Base-by-base conservation (phyloP, 2,113 vertebrate genomes). In the Solenodon paradoxus region DNA sequence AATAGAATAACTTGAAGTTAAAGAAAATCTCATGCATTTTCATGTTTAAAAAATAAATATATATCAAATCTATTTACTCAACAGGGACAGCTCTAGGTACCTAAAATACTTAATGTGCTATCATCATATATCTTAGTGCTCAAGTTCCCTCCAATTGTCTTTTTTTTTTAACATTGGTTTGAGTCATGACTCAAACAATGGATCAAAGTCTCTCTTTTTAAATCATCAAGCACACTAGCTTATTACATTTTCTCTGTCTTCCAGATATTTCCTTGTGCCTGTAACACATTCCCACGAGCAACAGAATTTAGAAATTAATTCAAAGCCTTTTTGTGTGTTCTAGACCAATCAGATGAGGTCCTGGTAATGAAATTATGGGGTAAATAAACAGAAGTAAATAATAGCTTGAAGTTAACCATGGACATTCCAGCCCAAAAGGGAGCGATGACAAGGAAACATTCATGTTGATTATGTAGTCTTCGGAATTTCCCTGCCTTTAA, bases 331-430 rank as follows among this genome's bases (percentile, higher is more conserved):
- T 35, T 17, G 38, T 26, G 47, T 64, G 87, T 72, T 84, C 51
- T 63, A 95, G 89, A 88, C 80, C n/a, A n/a, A 64, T 47, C 84
- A 95, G 84, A 40, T 84, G 74, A 90, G 13, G 42, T 66, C 81
- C 40, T 55, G 30, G 77, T 51, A n/a, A 75, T 92, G 68, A 94
- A 90, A 63, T 77, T 47, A 83, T 53, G 40, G 40, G 45, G 53
- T 4, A 84, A 42, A 55, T n/a, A 61, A 83, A 26, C 69, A 7
- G 35, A 64, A 82, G 17, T 20, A 64, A 82, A 15, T 20, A 82
- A 77, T 24, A 72, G 59, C 11, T 72, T 94, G 38, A 69, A 87
- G 9, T 71, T 88, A 57, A 74, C 38, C 64, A 71, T 81, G 69
- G 7, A 53, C 45, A 38, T 81, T 9, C 69, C 53, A 91, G 91